Percentiles rank a stretch among this genome's conserved stretches.
Conservation (phyloP, 2,797 vertebrate genomes). For the Sylvilagus floridanus region DNA sequence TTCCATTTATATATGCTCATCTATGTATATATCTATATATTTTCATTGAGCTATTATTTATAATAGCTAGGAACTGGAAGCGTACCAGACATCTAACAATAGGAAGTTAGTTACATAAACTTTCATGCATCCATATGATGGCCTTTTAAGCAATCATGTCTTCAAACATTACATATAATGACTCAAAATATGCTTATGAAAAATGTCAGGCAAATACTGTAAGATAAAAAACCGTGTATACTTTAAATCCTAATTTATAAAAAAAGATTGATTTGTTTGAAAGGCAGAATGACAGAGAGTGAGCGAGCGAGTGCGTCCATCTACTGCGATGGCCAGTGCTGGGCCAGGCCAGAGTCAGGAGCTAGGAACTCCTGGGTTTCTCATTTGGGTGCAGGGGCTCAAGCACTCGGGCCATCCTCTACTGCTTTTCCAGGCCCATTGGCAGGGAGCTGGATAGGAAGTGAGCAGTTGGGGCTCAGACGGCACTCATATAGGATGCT, state of each 20-base stretch:
- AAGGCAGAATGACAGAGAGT: no score
- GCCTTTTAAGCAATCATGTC: not conserved
- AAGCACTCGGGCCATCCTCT: no score
- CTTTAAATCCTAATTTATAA: not conserved
- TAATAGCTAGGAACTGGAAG: not conserved
- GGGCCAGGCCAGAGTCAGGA: no score
- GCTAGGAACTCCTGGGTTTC: no score
- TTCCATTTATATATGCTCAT: not conserved
- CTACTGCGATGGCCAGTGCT: no score
- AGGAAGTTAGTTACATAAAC: conserved; percentile 12
- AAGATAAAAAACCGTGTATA: not conserved
- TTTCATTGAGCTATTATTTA: conserved; percentile 12
- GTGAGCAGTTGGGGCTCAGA: no score
- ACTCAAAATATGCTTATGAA: conserved; percentile 31
- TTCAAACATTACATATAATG: not conserved
- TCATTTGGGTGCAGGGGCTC: no score
- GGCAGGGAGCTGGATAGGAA: no score
- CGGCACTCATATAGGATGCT: no score
- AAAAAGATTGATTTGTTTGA: no score
- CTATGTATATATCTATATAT: not conserved
- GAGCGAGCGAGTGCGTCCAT: no score
- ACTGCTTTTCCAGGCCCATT: no score
- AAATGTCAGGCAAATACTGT: not conserved
- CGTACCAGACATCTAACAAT: not conserved
- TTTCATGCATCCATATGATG: not conserved